A percentile compares a stretch with the other conserved stretches of the same genome.
phyloP scores from a whole-genome alignment of 1,140 invertebrate species.

The Ceratina calcarata region DNA sequence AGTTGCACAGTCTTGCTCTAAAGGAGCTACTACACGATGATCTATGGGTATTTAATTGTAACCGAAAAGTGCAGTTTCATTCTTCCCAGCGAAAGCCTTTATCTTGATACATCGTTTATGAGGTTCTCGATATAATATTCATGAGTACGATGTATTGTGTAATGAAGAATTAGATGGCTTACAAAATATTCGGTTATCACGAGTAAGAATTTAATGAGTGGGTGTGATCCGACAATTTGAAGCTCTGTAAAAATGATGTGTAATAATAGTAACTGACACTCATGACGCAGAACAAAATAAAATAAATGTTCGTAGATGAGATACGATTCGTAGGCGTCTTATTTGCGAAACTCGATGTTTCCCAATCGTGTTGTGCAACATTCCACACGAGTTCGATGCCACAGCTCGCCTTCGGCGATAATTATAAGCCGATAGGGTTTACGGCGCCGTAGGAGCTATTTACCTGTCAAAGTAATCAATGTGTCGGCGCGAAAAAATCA shows the following conservation, averaged over 20 bases:
- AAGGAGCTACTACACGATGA: background rate
- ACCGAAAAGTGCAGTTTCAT: too few species aligned
- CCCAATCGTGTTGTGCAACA: slow-evolving; percentile 9
- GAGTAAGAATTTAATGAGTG: too few species aligned
- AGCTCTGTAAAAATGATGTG: background rate
- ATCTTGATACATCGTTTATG: background rate
- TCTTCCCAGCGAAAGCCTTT: background rate
- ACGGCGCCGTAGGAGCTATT: slow-evolving; percentile 33
- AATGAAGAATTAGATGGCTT: too few species aligned
- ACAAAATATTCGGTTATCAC: too few species aligned
- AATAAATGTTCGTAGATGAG: background rate
- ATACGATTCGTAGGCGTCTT: background rate
- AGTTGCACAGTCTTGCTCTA: background rate
- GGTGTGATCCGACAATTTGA: too few species aligned
- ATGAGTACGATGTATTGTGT: too few species aligned
- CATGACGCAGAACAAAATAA: background rate
- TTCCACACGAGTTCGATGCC: background rate
- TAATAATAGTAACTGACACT: background rate
- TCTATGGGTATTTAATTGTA: background rate
- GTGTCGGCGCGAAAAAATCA: slow-evolving; percentile 4
- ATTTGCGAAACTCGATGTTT: slow-evolving; percentile 5
- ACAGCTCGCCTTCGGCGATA: slow-evolving; percentile 6
- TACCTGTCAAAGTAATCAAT: slow-evolving; percentile 47
- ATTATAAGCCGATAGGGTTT: slow-evolving; percentile 22
- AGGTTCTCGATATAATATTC: too few species aligned